phyloP scores from a whole-genome alignment of 2,113 vertebrate species.

The Grus americana region DNA sequence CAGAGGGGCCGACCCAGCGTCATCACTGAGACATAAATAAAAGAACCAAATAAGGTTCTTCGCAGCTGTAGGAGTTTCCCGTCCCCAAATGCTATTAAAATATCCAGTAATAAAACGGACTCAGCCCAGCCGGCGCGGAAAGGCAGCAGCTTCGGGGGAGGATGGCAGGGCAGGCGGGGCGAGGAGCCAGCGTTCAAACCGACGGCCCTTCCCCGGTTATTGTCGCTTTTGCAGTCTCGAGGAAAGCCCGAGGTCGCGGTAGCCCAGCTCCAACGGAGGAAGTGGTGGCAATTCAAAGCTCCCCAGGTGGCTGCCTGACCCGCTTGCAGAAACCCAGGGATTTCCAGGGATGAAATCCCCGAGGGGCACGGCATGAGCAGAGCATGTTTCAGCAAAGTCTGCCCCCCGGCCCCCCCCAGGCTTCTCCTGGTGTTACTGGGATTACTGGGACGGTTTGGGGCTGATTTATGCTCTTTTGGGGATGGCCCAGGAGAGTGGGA shows the following conservation, averaged over 20 bases:
- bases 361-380: accelerated
- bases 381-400: neutral
- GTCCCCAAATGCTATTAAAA: neutral
- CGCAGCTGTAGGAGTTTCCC: neutral
- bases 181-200: accelerated
- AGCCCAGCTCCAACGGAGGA: neutral
- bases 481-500: neutral
- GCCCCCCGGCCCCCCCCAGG: neutral
- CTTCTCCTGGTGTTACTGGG: neutral
- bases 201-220: accelerated
- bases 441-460: neutral
- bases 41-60: conserved; percentile 42
- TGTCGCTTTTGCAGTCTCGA: neutral
- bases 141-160: neutral
- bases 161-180: neutral
- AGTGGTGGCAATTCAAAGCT: neutral
- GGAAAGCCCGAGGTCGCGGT: neutral
- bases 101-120: neutral
- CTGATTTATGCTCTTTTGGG: neutral
- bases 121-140: accelerated
- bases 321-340: neutral
- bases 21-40: neutral
- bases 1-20: neutral
- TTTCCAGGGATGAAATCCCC: neutral
- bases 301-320: neutral